These are phyloP conservation scores for Alitta virens DNA, from an alignment of 2,888 invertebrate species.

Conservation along the genomic window DNA sequence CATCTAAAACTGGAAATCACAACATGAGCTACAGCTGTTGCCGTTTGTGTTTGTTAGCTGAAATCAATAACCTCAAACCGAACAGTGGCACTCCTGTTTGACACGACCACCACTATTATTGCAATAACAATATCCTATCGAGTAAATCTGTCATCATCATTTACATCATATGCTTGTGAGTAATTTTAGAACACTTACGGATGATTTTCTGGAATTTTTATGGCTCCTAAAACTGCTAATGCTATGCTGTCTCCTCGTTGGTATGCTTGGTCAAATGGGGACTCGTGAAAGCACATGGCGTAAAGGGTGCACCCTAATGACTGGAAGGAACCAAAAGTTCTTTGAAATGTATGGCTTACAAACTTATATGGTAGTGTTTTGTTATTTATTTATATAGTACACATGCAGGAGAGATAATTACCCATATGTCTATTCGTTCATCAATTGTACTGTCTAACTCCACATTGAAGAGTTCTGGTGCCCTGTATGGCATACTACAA, in stretches of 20 bases:
- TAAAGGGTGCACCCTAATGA: constrained; percentile 82
- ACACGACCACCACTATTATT: neutral
- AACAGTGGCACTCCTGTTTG: no score
- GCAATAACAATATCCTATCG: neutral
- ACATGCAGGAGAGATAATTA: constrained; percentile 58
- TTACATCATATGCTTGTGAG: no score
- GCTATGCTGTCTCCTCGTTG: constrained; percentile 85
- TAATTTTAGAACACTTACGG: constrained; percentile 16
- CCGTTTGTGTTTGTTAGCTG: no score
- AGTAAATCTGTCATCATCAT: no score
- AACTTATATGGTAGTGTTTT: no score
- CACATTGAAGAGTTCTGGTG: constrained; percentile 84
- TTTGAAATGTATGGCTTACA: no score
- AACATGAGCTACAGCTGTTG: no score
- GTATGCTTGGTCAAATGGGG: constrained; percentile 80
- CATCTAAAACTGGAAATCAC: no score
- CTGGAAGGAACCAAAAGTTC: constrained; percentile 62
- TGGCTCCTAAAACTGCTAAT: constrained; percentile 74
- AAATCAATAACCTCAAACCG: no score
- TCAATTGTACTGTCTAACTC: constrained; percentile 78
- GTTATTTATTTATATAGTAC: no score
- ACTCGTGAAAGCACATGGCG: constrained; percentile 80
- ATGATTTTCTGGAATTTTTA: constrained; percentile 24
- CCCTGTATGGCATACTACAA: constrained; percentile 83
- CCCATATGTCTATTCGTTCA: constrained; percentile 85